Conservation (phyloP, 1,140 invertebrate species). For the Trigoniulus corallinus region DNA sequence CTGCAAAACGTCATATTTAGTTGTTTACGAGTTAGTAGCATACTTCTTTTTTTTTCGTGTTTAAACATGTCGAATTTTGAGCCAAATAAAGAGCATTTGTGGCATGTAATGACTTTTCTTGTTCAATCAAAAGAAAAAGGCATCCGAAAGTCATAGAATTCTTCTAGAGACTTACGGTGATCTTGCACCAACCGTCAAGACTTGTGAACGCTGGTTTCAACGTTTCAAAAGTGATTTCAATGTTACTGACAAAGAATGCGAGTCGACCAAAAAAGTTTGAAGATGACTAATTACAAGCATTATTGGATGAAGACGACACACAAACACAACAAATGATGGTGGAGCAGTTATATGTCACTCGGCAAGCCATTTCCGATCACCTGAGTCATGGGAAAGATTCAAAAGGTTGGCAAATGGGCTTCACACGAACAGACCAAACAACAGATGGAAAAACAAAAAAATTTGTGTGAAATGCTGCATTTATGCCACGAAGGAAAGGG, state of each 20-base stretch:
- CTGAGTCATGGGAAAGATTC: too few species aligned
- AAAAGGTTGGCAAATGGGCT: too few species aligned
- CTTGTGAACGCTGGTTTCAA: conserved; percentile 3
- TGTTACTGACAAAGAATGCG: conserved; percentile 5
- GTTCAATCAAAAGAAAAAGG: conserved; percentile 3
- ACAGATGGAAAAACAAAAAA: neutral
- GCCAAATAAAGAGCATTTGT: conserved; percentile 2
- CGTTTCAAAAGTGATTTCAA: conserved; percentile 6
- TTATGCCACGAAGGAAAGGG: neutral
- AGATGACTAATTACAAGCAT: conserved; percentile 5
- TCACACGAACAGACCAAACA: neutral
- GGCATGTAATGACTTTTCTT: neutral
- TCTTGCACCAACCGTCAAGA: neutral
- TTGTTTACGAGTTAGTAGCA: too few species aligned
- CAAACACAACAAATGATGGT: conserved; percentile 1
- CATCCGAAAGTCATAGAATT: conserved; percentile 1
- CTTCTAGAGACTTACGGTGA: conserved; percentile 6
- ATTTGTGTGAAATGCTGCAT: conserved; percentile 1
- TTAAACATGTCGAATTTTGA: conserved; percentile 6
- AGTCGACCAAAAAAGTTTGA: conserved; percentile 8
- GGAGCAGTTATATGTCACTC: neutral
- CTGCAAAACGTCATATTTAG: too few species aligned
- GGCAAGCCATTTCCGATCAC: too few species aligned
- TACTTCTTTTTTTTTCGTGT: neutral
- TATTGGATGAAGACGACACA: conserved; percentile 3